Evolutionary conservation across 2,888 invertebrate genomes (phyloP), one percentile per base, ranked within the genome.

Genomic region (Synergus laeviventris): DNA sequence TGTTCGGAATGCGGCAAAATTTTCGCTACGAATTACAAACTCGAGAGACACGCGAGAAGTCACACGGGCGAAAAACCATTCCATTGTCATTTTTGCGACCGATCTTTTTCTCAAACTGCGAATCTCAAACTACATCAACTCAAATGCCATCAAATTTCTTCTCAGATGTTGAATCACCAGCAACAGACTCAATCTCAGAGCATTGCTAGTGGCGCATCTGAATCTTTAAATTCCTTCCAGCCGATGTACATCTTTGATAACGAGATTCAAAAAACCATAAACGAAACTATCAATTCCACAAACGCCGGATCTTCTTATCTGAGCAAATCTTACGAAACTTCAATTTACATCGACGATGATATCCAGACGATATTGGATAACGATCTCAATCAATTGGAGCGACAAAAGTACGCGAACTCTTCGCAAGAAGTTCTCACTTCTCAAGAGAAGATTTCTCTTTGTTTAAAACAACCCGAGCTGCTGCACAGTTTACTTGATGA

Each of bases 11-110:
- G 90, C 74, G 89, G 88, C 1, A 90, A 90, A 79, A 83, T 86
- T 36, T 91, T 91, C 75, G 89, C 89, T 16, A 90, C 90, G 8
- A 88, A 88, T 45, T 90, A 90, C 74, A 91, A 90, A 78, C 78
- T 90, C 9, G 84, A 86, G 36, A 81, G 89, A 56, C 89, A 90
- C 77, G 81, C 84, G 16, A 83, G 89, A 56, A 89, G 86, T 54
- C 90, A 90, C 74, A 89, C 90, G 1, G 89, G 90, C 2, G 90
- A 90, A 74, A 82, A 86, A 60, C 90, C 90, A 2, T 90, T 84
- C 75, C 86, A 78, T n/a, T 90, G 90, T 75, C 86, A 84, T 42
- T 88, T 85, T 66, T 90, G 90, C 79, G 84, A 88, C 61, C 86
- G 89, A 4, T 86, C 85, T 7, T 91, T 90, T 76, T 91, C 90